Conservation (phyloP, 1,140 invertebrate species). For the Conopomorpha cramerella region DNA sequence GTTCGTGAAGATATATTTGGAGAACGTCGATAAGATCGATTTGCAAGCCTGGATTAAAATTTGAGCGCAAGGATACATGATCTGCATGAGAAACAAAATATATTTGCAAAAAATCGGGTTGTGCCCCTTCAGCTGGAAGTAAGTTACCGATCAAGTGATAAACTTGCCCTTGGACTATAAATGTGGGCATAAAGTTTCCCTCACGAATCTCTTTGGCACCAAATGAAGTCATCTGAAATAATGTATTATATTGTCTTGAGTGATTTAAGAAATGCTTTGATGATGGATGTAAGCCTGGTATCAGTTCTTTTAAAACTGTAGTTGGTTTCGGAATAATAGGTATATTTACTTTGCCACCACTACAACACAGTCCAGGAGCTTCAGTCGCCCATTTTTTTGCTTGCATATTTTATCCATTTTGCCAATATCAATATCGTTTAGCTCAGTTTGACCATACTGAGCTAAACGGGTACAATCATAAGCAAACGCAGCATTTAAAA, state of each 20-base stretch:
- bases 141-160: constrained; percentile 13
- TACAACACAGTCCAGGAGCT: constrained; percentile 10
- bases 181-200: constrained; percentile 20
- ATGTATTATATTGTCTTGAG: constrained; percentile 13
- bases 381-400: constrained; percentile 12
- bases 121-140: constrained; percentile 9
- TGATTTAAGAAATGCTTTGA: constrained; percentile 15
- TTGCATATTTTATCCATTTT: constrained; percentile 14
- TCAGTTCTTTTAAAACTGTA: constrained; percentile 9
- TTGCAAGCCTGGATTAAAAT: constrained; percentile 12
- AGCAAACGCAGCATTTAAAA: constrained; percentile 14
- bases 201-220: constrained; percentile 18
- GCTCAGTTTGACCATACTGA: constrained; percentile 10
- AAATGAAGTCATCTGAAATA: constrained; percentile 19
- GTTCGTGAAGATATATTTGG: too few relatives aligned
- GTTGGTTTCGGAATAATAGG: constrained; percentile 11
- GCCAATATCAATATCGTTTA: constrained; percentile 13
- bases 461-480: constrained; percentile 11
- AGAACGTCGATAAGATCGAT: constrained; percentile 13
- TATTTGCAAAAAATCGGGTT: constrained; percentile 14
- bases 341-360: constrained; percentile 12
- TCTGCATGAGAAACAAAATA: constrained; percentile 15
- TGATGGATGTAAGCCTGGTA: constrained; percentile 9
- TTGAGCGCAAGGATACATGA: constrained; percentile 16
- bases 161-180: constrained; percentile 16